phyloP scores from a whole-genome alignment of 2,797 vertebrate species.

The Pipistrellus pygmaeus region DNA sequence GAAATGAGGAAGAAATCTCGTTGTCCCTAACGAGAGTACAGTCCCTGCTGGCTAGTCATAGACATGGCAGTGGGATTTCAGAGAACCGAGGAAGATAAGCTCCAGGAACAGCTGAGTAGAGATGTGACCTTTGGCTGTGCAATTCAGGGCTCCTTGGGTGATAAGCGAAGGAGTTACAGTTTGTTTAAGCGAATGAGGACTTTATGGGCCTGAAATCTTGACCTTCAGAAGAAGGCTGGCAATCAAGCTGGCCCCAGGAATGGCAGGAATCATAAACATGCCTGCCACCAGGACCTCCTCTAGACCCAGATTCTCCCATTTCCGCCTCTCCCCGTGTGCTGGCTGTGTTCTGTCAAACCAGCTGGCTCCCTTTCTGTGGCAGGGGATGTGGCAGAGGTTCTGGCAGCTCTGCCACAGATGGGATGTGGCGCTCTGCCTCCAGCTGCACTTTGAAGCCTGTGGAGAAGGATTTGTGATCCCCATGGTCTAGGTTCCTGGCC shows the following conservation, averaged over 20 bases:
- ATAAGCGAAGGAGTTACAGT: not conserved
- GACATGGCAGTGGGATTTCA: not conserved
- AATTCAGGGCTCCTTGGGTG: not conserved
- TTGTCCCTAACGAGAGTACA: not conserved
- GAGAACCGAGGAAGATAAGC: not conserved
- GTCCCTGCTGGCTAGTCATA: not conserved
- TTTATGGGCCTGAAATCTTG: not conserved
- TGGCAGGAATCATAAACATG: not conserved
- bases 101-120: not conserved
- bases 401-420: not conserved
- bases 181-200: not conserved
- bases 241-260: not conserved
- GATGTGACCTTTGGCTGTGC: not conserved
- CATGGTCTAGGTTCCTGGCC: not conserved
- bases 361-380: not conserved
- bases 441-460: not conserved
- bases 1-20: not conserved
- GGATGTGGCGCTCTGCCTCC: not conserved
- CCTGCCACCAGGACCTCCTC: not conserved
- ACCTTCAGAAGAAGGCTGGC: constrained; percentile 11
- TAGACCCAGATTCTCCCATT: not conserved
- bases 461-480: not conserved
- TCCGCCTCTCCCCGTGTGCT: not conserved
- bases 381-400: not conserved
- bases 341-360: not conserved